A percentile compares a stretch with the other conserved stretches of the same genome.
These are phyloP conservation scores for Lucinisca nassula DNA, from an alignment of 2,888 invertebrate species.

Conservation along the genomic window DNA sequence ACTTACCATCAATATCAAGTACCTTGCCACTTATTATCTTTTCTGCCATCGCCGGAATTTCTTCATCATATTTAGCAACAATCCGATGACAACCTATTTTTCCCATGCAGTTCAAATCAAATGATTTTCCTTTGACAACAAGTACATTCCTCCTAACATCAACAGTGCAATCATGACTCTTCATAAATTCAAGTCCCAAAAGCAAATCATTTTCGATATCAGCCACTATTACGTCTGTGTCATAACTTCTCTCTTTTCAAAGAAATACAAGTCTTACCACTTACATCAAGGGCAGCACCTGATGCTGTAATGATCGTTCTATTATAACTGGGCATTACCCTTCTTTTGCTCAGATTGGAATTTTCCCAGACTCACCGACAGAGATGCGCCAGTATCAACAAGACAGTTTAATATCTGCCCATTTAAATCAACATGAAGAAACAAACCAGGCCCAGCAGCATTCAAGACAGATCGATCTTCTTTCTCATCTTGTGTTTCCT, in stretches of 20 bases:
- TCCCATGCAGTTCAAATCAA: not conserved
- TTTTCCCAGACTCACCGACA: constrained; percentile 22
- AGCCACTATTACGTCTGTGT: constrained; percentile 35
- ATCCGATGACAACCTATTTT: constrained; percentile 16
- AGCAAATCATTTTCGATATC: constrained; percentile 27
- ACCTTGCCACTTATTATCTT: constrained; percentile 19
- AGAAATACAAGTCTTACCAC: not conserved
- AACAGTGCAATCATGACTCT: not conserved
- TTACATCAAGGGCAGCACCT: constrained; percentile 25
- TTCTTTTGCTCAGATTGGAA: not conserved
- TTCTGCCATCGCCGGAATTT: constrained; percentile 44
- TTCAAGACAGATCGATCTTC: not conserved
- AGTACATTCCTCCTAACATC: constrained; percentile 9
- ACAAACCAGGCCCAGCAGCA: not conserved
- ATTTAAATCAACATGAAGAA: not conserved
- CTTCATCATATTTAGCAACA: not conserved
- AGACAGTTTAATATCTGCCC: not conserved
- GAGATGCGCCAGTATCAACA: constrained; percentile 21
- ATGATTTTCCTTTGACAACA: not conserved
- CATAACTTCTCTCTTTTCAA: not conserved
- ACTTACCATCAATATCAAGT: not conserved
- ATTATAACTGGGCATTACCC: constrained; percentile 1
- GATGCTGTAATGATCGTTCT: constrained; percentile 10
- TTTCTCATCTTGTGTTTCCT: not conserved
- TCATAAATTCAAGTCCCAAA: constrained; percentile 28